These are phyloP conservation scores for Drepana falcataria DNA, from an alignment of 2,888 invertebrate genomes.

Conservation along the genomic window DNA sequence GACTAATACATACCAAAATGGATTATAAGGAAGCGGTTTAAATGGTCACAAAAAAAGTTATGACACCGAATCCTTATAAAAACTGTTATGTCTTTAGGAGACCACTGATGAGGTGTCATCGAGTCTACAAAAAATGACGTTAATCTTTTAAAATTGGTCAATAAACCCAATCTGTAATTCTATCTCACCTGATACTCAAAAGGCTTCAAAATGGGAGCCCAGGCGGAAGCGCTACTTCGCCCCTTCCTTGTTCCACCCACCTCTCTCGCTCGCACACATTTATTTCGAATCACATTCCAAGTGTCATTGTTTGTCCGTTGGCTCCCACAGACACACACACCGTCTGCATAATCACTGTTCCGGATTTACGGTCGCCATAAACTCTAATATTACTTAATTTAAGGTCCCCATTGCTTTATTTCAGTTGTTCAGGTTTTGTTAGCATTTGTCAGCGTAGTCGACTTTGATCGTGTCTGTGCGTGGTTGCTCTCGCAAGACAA, in stretches of 20 bases:
- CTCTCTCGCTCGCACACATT: conserved; percentile 33
- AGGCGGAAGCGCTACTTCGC: conserved; percentile 45
- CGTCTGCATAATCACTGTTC: conserved; percentile 28
- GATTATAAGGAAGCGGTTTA: background rate
- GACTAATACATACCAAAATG: too few relatives aligned
- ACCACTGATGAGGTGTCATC: background rate
- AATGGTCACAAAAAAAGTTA: background rate
- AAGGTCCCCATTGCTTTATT: conserved; percentile 14
- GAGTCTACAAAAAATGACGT: background rate
- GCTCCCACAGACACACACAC: conserved; percentile 65
- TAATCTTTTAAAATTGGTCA: background rate
- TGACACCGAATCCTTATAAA: background rate
- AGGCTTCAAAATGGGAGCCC: conserved; percentile 13
- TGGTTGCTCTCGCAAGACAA: background rate
- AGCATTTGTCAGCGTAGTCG: conserved; percentile 13
- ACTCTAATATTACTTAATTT: conserved; percentile 26
- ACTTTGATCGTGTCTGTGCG: background rate
- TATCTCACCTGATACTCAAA: conserved; percentile 23
- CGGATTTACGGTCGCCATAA: conserved; percentile 18
- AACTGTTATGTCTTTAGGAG: background rate
- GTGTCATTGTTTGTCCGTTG: conserved; percentile 50
- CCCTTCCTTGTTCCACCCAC: conserved; percentile 26
- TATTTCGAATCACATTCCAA: conserved; percentile 66
- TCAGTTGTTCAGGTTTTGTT: conserved; percentile 15
- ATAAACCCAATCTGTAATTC: background rate